Percentiles rank a stretch among this genome's conserved stretches.
Evolutionary conservation across 1,140 invertebrate genomes (phyloP).

Genomic region (Caerostris darwini): DNA sequence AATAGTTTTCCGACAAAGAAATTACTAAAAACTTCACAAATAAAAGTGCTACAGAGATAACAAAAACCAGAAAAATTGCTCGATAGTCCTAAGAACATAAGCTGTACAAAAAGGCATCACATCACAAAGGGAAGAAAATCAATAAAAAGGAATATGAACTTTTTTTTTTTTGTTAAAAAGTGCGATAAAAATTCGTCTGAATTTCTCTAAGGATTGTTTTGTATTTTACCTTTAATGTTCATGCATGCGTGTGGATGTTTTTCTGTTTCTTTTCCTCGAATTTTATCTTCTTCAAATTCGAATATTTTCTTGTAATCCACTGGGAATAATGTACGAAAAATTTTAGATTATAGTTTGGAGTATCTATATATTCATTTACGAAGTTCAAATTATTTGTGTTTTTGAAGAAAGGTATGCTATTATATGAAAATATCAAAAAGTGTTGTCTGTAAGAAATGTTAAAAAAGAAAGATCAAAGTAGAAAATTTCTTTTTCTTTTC

Average conservation of each 20-base stretch:
- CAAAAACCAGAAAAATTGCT: background rate
- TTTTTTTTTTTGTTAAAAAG: background rate
- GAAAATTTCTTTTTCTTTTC: no score
- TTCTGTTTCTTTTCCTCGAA: background rate
- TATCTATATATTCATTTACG: no score
- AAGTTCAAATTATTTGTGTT: no score
- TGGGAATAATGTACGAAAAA: background rate
- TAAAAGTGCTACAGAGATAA: background rate
- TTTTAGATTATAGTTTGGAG: background rate
- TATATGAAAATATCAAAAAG: no score
- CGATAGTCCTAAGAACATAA: background rate
- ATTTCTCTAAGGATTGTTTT: constrained; percentile 10
- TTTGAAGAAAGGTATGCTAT: no score
- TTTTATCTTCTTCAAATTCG: background rate
- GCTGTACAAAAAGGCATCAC: background rate
- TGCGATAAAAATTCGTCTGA: background rate
- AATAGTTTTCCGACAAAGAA: constrained; percentile 22
- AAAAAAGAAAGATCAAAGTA: no score
- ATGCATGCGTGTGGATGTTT: background rate
- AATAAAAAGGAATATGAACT: constrained; percentile 1
- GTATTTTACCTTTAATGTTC: background rate
- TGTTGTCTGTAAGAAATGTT: no score
- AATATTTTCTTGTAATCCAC: background rate
- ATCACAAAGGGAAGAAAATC: background rate
- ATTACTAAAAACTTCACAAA: constrained; percentile 11